phyloP scores from a whole-genome alignment of 1,140 invertebrate genomes.

The Euschistus heros region DNA sequence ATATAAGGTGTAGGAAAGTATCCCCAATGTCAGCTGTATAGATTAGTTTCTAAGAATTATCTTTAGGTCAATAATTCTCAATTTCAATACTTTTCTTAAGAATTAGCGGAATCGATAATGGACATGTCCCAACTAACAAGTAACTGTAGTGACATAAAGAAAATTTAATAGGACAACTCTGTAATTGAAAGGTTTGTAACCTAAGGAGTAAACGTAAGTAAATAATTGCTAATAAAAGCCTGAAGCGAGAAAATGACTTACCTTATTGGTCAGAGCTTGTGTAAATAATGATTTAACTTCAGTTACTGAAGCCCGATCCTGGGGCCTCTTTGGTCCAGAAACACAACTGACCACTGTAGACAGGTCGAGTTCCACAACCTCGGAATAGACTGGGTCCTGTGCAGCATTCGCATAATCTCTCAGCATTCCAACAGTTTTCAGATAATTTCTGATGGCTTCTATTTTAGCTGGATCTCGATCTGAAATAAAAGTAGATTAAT shows the following conservation, averaged over 20 bases:
- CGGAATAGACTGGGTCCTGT: conserved; percentile 79
- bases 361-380: conserved; percentile 81
- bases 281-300: conserved; percentile 87
- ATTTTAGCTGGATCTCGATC: conserved; percentile 75
- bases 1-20: too few relatives aligned
- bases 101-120: too few relatives aligned
- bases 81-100: too few relatives aligned
- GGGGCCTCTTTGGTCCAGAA: conserved; percentile 92
- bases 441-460: conserved; percentile 72
- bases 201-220: too few relatives aligned
- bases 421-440: conserved; percentile 69
- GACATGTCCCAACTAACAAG: too few relatives aligned
- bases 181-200: too few relatives aligned
- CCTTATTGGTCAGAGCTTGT: conserved; percentile 79
- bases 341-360: conserved; percentile 83
- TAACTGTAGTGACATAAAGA: too few relatives aligned
- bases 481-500: conserved; percentile 36
- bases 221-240: too few relatives aligned
- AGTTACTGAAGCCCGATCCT: conserved; percentile 83
- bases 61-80: too few relatives aligned
- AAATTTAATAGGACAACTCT: too few relatives aligned
- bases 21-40: too few relatives aligned
- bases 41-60: too few relatives aligned
- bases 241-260: conserved; percentile 38
- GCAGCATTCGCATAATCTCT: conserved; percentile 65